phyloP scores from a whole-genome alignment of 1,140 invertebrate genomes.

The Macrotrachela quadricornifera region DNA sequence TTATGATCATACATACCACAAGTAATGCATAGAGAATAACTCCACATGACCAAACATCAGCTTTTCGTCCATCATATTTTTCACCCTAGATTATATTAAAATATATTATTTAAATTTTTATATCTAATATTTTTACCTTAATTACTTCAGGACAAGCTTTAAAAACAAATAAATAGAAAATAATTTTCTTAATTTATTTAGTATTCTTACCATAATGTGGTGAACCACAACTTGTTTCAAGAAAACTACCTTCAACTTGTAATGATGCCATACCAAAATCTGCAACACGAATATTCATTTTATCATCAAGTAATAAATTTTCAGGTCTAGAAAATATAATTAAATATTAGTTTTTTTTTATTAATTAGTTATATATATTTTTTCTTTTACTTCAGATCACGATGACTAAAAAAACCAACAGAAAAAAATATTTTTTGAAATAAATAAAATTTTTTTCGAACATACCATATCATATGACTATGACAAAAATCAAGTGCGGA shows the following conservation, averaged over 20 bases:
- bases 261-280: constrained; percentile 99
- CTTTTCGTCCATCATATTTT: constrained; percentile 92
- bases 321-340: constrained; percentile 41
- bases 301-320: constrained; percentile 88
- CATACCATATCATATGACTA: constrained; percentile 96
- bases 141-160: constrained; percentile 94
- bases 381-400: constrained; percentile 56
- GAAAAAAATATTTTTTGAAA: neutral
- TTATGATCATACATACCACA: constrained; percentile 32
- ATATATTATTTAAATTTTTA: constrained; percentile 2
- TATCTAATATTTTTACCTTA: constrained; percentile 45
- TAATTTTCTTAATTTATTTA: no score
- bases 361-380: no score
- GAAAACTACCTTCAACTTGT: constrained; percentile 87
- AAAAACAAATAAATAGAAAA: no score
- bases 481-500: constrained; percentile 98
- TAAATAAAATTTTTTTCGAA: constrained; percentile 10
- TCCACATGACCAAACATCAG: constrained; percentile 96
- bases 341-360: no score
- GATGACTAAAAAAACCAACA: constrained; percentile 50
- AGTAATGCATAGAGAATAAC: constrained; percentile 94
- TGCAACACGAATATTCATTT: constrained; percentile 95
- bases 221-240: constrained; percentile 87
- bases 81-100: constrained; percentile 50
- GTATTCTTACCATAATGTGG: neutral